Base-by-base conservation (phyloP, 2,888 invertebrate species). In the Ophion obscuratus region DNA sequence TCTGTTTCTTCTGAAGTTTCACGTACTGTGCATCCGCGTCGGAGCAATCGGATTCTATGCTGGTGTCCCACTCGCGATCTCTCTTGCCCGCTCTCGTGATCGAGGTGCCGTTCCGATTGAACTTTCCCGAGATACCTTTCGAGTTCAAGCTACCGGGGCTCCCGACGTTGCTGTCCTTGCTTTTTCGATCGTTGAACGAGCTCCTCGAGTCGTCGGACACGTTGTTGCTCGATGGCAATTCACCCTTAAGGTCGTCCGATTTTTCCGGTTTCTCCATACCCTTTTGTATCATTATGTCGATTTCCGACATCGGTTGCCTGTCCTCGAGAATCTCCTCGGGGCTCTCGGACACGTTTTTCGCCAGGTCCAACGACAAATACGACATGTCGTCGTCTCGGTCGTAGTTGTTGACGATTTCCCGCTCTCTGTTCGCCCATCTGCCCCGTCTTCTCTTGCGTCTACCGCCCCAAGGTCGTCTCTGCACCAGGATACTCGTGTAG, bases 1-100 rank as follows among this genome's bases (percentile, higher is more conserved):
- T 89, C 86, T 95, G 95, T 14, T 93, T 94, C 88, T 95, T 95
- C 81, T 95, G 95, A 9, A 94, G 90, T 9, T 94, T 94, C 24
- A 92, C 87, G 67, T 92, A 92, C 73, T 92, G 92, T 0, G 90
- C 92, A 74, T 94, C 93, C 6, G 90, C 91, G n/a, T 93, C 93
- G 0, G 93, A 91, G 24, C 90, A 91, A 73, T 92, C 92, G 1
- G 93, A 92, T 66, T 93, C 93, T 36, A 91, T 89, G 61, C 91
- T 92, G 1, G 92, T 92, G 10, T 93, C 93, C 91, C 92, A 93
- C 75, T 93, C 93, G 24, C 92, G 90, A 81, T 93, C 93, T 62
- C 93, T 89, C 86, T 94, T 93, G 17, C 78, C 88, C 0, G 87
- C 83, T 81, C 91, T 91, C 89, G 82, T 90, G 40, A 88, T 89